Evolutionary conservation across 92 coral and sea anemone genomes (phyloP).

Genomic region (Siderastrea radians): DNA sequence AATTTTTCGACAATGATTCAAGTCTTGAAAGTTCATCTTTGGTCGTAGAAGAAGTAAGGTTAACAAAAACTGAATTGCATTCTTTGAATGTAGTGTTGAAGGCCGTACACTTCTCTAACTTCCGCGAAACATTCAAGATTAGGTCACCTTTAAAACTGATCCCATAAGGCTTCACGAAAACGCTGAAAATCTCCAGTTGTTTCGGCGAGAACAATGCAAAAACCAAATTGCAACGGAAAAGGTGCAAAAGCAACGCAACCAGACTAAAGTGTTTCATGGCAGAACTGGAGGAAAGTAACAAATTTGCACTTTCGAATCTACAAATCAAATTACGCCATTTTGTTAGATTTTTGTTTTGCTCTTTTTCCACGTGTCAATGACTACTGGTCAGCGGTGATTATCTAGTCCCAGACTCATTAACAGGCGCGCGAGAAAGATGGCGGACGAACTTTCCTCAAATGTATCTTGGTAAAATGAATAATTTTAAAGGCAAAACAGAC

Average conservation of each 20-base stretch:
- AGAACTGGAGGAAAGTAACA: not conserved
- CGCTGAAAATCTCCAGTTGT: not conserved
- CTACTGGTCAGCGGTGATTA: conserved; percentile 10
- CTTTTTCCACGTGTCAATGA: not conserved
- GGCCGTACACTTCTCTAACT: conserved; percentile 1
- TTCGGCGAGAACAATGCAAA: conserved; percentile 4
- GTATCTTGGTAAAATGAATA: not conserved
- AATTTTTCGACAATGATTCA: conserved; percentile 7
- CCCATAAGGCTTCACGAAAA: conserved; percentile 37
- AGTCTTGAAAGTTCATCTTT: not conserved
- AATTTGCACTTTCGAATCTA: not conserved
- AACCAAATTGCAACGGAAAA: not conserved
- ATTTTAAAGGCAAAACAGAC: conserved; percentile 24
- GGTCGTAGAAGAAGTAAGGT: conserved; percentile 9
- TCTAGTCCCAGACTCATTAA: conserved; percentile 6
- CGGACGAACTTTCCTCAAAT: not conserved
- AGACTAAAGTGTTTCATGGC: conserved; percentile 17
- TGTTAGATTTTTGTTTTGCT: not conserved
- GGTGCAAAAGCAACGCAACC: not conserved
- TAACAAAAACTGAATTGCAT: conserved; percentile 8
- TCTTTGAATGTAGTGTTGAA: not conserved
- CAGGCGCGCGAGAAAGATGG: conserved; percentile 23
- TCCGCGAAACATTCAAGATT: conserved; percentile 1
- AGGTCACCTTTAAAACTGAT: conserved; percentile 15
- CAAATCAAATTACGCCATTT: conserved; percentile 3